phyloP scores from a whole-genome alignment of 2,113 vertebrate species.

The Nestor notabilis region DNA sequence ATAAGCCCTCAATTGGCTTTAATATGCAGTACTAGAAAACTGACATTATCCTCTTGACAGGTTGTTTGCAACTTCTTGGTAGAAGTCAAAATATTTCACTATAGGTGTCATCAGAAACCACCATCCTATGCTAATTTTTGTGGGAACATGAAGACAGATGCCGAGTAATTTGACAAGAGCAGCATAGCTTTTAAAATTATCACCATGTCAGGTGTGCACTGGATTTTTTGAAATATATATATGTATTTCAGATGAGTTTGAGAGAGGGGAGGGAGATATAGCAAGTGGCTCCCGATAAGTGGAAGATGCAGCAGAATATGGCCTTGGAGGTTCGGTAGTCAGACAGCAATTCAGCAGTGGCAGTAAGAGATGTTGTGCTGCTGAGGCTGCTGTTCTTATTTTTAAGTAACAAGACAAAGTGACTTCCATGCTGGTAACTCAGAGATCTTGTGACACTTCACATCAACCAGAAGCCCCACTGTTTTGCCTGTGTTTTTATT shows the following conservation, averaged over 20 bases:
- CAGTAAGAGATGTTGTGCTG: background rate
- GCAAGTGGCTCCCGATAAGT: background rate
- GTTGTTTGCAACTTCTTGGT: constrained; percentile 83
- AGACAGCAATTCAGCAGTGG: background rate
- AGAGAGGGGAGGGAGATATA: background rate
- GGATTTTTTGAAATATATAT: constrained; percentile 17
- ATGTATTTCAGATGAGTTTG: constrained; percentile 35
- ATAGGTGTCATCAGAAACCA: constrained; percentile 83
- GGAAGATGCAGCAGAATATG: background rate
- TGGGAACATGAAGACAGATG: constrained; percentile 85
- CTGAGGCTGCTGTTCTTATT: background rate
- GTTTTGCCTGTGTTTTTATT: background rate
- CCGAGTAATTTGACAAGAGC: constrained; percentile 83
- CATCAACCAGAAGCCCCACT: background rate
- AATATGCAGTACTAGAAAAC: constrained; percentile 75
- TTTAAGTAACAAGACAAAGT: background rate
- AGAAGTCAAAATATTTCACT: constrained; percentile 86
- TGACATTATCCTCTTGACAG: constrained; percentile 83
- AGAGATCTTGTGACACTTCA: background rate
- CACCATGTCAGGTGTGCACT: constrained; percentile 66
- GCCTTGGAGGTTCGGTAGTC: background rate
- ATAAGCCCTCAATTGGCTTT: constrained; percentile 71
- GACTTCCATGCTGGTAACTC: background rate
- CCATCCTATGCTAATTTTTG: constrained; percentile 85
- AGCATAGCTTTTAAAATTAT: constrained; percentile 80